Conservation (phyloP, 30 jellyfish, hydroid and myxozoan genomes). For the Rhopilema esculentum region DNA sequence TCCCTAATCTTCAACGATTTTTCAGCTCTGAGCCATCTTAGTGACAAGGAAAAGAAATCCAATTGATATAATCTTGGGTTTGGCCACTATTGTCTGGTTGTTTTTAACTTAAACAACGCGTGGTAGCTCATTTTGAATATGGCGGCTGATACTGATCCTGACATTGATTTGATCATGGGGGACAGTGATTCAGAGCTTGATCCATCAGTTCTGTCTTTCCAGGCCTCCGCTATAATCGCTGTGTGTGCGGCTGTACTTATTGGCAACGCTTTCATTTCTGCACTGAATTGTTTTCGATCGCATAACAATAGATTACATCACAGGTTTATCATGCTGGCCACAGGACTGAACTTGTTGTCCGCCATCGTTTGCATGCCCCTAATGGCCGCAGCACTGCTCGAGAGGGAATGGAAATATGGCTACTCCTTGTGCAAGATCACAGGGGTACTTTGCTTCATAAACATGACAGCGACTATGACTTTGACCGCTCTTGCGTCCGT, state of each 20-base stretch:
- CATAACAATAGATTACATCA: slow-evolving; percentile 49
- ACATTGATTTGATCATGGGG: slow-evolving; percentile 95
- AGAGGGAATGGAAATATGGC: slow-evolving; percentile 97
- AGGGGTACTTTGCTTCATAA: slow-evolving; percentile 84
- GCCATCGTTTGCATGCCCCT: slow-evolving; percentile 96
- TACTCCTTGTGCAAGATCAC: slow-evolving; percentile 88
- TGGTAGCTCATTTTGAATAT: not conserved
- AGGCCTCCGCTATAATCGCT: slow-evolving; percentile 98
- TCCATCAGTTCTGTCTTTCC: slow-evolving; percentile 91
- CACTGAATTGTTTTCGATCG: slow-evolving; percentile 84
- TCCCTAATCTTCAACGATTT: not conserved
- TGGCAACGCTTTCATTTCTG: slow-evolving; percentile 94
- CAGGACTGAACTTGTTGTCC: slow-evolving; percentile 86
- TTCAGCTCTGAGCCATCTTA: not conserved
- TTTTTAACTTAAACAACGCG: not conserved
- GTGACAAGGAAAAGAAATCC: not conserved
- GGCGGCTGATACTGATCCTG: slow-evolving; percentile 84
- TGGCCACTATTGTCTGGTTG: not conserved
- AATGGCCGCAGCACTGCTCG: slow-evolving; percentile 95
- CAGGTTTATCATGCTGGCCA: slow-evolving; percentile 75
- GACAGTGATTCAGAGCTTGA: slow-evolving; percentile 89
- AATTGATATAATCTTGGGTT: not conserved
- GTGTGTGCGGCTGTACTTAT: slow-evolving; percentile 98
- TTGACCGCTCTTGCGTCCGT: slow-evolving; percentile 85
- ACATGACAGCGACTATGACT: slow-evolving; percentile 88